Evolutionary conservation across 2,113 vertebrate genomes (phyloP).

Genomic region (Himantopus leucocephalus): DNA sequence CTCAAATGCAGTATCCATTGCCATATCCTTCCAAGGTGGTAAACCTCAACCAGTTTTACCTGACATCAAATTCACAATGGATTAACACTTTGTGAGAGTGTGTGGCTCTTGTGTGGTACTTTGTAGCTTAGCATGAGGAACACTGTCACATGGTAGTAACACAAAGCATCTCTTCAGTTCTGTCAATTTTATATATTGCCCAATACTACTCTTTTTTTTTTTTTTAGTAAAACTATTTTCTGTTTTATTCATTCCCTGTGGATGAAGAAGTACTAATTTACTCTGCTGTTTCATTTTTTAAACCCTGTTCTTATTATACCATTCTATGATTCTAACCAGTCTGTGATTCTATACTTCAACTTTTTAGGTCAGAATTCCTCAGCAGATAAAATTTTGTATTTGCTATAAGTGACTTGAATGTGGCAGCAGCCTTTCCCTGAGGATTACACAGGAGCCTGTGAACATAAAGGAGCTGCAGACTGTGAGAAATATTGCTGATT

Average conservation of each 20-base stretch:
- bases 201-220: not conserved
- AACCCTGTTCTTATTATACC: not conserved
- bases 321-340: not conserved
- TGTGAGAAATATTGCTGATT: not conserved
- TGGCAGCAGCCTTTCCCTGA: not conserved
- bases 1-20: not conserved
- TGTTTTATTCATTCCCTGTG: not conserved
- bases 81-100: not conserved
- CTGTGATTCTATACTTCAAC: not conserved
- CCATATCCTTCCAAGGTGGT: not conserved
- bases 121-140: not conserved
- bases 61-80: not conserved
- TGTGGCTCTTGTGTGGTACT: not conserved
- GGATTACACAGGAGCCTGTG: not conserved
- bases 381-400: not conserved
- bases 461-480: not conserved
- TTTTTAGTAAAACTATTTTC: not conserved
- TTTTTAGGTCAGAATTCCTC: not conserved
- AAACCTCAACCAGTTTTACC: not conserved
- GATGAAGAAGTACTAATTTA: not conserved
- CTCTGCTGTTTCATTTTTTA: not conserved
- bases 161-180: not conserved
- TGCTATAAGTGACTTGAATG: not conserved
- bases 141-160: not conserved
- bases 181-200: not conserved